A percentile compares a stretch with the other conserved stretches of the same genome.
Conservation (phyloP, 2,888 invertebrate species). For the Agrenia bidenticulata region DNA sequence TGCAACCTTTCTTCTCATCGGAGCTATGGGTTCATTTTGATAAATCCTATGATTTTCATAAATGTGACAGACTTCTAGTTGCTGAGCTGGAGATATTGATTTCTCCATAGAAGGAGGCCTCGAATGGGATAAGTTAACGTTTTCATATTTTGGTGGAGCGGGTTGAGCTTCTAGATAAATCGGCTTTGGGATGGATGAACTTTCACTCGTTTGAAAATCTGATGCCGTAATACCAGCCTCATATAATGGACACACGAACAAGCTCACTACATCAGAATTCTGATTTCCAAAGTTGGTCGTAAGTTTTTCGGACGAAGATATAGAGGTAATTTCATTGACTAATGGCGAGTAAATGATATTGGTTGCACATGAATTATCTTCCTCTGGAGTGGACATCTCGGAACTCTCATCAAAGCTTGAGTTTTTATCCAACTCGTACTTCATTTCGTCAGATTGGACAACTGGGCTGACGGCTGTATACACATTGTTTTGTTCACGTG, state of each 20-base stretch:
- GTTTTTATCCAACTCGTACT: conserved; percentile 51
- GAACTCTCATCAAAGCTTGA: conserved; percentile 52
- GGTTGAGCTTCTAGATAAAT: neutral
- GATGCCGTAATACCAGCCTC: conserved; percentile 43
- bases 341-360: conserved; percentile 52
- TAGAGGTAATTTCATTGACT: conserved; percentile 48
- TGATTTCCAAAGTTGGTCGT: neutral
- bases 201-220: conserved; percentile 19
- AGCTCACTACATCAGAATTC: neutral
- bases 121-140: conserved; percentile 18
- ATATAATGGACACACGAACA: conserved; percentile 50
- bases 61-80: conserved; percentile 27
- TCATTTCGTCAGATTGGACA: neutral
- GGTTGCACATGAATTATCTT: conserved; percentile 37
- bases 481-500: neutral
- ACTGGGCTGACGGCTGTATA: too few relatives aligned
- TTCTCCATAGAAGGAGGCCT: neutral
- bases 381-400: conserved; percentile 50
- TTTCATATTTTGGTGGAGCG: conserved; percentile 30
- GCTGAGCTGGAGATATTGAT: neutral
- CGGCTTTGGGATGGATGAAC: conserved; percentile 14
- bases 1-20: conserved; percentile 14
- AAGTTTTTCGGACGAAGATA: conserved; percentile 34
- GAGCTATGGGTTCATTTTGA: conserved; percentile 40
- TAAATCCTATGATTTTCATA: conserved; percentile 49